Percentiles rank a stretch among this genome's conserved stretches.
phyloP scores from a whole-genome alignment of 2,888 invertebrate species.

The Erebia palarica region DNA sequence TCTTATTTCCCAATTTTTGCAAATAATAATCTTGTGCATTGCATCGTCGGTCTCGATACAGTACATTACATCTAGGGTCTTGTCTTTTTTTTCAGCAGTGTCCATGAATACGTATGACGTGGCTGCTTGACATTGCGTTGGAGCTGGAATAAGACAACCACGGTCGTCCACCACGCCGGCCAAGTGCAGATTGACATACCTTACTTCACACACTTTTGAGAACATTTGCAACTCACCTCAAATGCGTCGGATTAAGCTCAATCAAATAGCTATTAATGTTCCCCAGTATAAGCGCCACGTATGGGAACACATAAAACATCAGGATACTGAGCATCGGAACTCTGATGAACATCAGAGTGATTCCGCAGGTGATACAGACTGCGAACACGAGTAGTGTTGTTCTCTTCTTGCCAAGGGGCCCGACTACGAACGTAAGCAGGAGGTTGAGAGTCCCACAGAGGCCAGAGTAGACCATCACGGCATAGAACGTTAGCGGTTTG shows the following conservation, averaged over 20 bases:
- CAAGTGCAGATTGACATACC: too few relatives aligned
- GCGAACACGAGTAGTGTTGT: constrained; percentile 57
- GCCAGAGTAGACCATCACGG: constrained; percentile 66
- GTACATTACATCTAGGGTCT: too few relatives aligned
- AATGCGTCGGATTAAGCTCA: constrained; percentile 73
- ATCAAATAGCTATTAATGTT: constrained; percentile 68
- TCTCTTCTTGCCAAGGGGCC: constrained; percentile 57
- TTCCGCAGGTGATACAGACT: constrained; percentile 51
- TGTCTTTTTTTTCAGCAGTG: too few relatives aligned
- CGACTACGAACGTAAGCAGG: constrained; percentile 60
- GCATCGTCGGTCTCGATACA: too few relatives aligned
- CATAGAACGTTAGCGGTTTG: constrained; percentile 58
- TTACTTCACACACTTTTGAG: too few relatives aligned
- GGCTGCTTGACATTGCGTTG: too few relatives aligned
- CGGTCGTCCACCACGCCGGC: too few relatives aligned
- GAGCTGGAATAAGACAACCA: too few relatives aligned
- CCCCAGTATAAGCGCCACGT: constrained; percentile 63
- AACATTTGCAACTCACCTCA: too few relatives aligned
- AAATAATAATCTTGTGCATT: too few relatives aligned
- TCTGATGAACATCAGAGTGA: constrained; percentile 56
- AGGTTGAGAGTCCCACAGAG: constrained; percentile 51
- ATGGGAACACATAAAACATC: constrained; percentile 63
- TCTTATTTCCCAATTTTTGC: too few relatives aligned
- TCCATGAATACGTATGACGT: too few relatives aligned
- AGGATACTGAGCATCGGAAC: constrained; percentile 61